These are phyloP conservation scores for Drosophila malerkotliana DNA, from an alignment of 1,140 invertebrate species.

Conservation along the genomic window DNA sequence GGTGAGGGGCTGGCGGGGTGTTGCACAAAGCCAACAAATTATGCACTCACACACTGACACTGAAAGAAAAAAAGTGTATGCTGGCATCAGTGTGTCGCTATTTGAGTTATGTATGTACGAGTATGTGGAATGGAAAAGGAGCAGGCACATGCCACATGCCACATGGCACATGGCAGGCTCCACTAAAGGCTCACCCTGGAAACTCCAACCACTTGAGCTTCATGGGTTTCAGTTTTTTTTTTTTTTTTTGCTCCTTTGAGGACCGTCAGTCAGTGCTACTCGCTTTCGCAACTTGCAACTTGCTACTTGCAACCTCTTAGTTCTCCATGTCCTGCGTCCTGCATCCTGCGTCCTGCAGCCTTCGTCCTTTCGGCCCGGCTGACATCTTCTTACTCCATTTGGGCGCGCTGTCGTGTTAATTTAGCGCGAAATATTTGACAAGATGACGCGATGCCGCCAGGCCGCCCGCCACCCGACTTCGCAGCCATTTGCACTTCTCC, in stretches of 20 bases:
- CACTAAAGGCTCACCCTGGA: neutral
- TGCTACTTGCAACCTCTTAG: slow-evolving; percentile 15
- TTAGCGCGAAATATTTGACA: slow-evolving; percentile 81
- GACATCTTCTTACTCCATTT: slow-evolving; percentile 79
- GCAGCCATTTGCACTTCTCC: slow-evolving; percentile 14
- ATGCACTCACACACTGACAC: slow-evolving; percentile 71
- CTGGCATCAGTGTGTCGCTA: slow-evolving; percentile 42
- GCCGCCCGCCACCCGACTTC: slow-evolving; percentile 12
- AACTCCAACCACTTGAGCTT: slow-evolving; percentile 56
- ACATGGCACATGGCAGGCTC: neutral
- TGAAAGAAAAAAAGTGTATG: slow-evolving; percentile 12
- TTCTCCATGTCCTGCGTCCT: neutral
- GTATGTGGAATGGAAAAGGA: slow-evolving; percentile 37
- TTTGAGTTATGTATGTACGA: slow-evolving; percentile 70
- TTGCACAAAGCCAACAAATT: slow-evolving; percentile 78
- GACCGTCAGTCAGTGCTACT: slow-evolving; percentile 21
- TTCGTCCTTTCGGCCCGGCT: slow-evolving; percentile 47
- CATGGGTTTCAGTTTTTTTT: slow-evolving; percentile 27
- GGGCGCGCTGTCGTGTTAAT: slow-evolving; percentile 79
- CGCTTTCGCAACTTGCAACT: slow-evolving; percentile 22
- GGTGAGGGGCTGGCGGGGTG: slow-evolving; percentile 5
- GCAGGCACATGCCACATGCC: slow-evolving; percentile 14
- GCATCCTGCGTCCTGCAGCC: slow-evolving; percentile 10
- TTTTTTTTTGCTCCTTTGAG: slow-evolving; percentile 49
- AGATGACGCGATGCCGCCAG: slow-evolving; percentile 70